phyloP scores from a whole-genome alignment of 2,797 vertebrate species.

The Lerista edwardsae region DNA sequence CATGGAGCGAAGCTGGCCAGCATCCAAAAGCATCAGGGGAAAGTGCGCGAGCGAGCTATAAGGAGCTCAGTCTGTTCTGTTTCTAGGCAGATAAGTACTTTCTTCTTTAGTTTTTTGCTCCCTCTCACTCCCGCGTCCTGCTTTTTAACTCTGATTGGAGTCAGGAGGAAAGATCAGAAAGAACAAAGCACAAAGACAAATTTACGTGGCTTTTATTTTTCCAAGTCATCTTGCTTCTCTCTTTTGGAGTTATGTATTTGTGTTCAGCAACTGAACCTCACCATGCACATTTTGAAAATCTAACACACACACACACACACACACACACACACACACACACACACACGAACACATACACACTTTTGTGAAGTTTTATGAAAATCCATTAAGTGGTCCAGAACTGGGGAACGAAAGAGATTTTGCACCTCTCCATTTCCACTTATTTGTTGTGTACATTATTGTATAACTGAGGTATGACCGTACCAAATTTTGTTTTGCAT shows the following conservation, averaged over 20 bases:
- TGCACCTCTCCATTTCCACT: too few species aligned
- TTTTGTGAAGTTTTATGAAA: not conserved
- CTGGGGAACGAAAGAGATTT: too few species aligned
- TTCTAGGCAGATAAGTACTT: not conserved
- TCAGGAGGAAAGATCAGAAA: slow-evolving; percentile 8
- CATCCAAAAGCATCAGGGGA: not conserved
- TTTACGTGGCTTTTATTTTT: not conserved
- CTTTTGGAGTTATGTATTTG: not conserved
- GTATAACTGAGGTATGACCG: too few species aligned
- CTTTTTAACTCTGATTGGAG: not conserved
- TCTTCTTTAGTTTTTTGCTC: not conserved
- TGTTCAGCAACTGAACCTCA: not conserved
- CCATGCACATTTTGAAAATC: not conserved
- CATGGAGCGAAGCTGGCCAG: not conserved
- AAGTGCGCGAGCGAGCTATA: not conserved
- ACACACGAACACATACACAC: too few species aligned
- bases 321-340: too few species aligned
- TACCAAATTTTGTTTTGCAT: too few species aligned
- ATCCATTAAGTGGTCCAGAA: too few species aligned
- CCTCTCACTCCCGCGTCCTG: not conserved
- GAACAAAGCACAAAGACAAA: not conserved
- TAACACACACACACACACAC: too few species aligned
- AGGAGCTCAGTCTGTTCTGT: not conserved
- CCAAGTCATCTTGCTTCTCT: not conserved
- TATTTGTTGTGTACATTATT: too few species aligned